Base-by-base conservation (phyloP, 2,113 vertebrate species). In the Dinomys branickii region DNA sequence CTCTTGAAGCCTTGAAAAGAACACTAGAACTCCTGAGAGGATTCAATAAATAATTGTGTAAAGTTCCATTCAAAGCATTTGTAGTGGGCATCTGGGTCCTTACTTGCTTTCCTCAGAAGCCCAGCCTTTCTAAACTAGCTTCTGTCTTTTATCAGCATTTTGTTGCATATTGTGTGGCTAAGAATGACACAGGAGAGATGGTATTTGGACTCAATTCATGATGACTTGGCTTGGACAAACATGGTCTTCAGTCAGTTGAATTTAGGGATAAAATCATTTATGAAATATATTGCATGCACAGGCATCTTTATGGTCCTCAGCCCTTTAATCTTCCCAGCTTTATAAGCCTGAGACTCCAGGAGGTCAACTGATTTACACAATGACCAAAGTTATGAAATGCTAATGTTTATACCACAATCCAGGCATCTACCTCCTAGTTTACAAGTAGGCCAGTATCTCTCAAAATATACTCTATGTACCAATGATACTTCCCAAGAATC, bases 321-420 rank as follows among this genome's bases (percentile, higher is more conserved):
- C n/a, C 61, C 82, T 94, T 93, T 85, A 90, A 85, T 91, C 75
- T 81, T 95, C 80, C 75, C 1, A 75, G 33, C 47, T 59, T 83
- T 86, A 19, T 88, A 58, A 71, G 41, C 35, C 86, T 93, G 41
- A 38, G 26, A 16, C 4, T 88, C 47, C 90, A 35, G 73, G 47
- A 92, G 56, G 63, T 71, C 56, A 69, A 86, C 19, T 87, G 83
- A 83, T 44, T 83, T 86, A 20, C 59, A 84, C 73, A 47, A 2
- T 69, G 41, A 96, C 71, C 44, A 69, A 52, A 93, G 24, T 80
- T 82, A 78, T 58, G 83, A 93, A 91, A 77, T 78, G 12, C 13
- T 63, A 11, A 91, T 56, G 22, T 38, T 71, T 65, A 26, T 44
- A 30, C 33, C 13, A 44, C 38, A 80, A 77, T 50, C 28, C 4